Conservation (phyloP, 2,888 invertebrate genomes). For the Craniophora ligustri region DNA sequence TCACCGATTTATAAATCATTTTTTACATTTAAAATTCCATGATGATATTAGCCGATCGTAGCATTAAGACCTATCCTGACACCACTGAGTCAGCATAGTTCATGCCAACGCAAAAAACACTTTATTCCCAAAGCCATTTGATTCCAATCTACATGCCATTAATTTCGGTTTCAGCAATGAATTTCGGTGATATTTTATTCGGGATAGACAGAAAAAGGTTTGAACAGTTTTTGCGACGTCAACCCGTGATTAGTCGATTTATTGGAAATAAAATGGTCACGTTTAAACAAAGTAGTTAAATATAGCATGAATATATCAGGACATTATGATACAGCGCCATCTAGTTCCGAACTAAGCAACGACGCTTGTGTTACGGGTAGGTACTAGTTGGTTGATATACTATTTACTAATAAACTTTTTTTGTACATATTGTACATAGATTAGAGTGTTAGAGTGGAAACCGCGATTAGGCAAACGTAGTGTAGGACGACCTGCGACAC, state of each 20-base stretch:
- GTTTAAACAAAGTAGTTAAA: not conserved
- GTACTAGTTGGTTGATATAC: too few relatives aligned
- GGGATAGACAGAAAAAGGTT: not conserved
- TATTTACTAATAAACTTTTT: too few relatives aligned
- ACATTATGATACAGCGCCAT: too few relatives aligned
- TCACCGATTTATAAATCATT: conserved; percentile 10
- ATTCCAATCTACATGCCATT: conserved; percentile 9
- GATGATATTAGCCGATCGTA: conserved; percentile 31
- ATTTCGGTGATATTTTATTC: conserved; percentile 16
- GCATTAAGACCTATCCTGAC: conserved; percentile 44
- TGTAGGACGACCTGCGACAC: too few relatives aligned
- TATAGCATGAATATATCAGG: too few relatives aligned
- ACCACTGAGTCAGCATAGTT: conserved; percentile 37
- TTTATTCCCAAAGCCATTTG: conserved; percentile 12
- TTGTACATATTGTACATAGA: too few relatives aligned
- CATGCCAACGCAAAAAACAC: conserved; percentile 24
- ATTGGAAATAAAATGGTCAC: not conserved
- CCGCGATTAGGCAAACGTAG: too few relatives aligned
- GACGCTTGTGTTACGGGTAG: too few relatives aligned
- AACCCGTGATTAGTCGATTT: not conserved
- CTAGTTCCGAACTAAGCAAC: too few relatives aligned
- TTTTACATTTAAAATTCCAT: conserved; percentile 14
- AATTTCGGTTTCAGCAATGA: conserved; percentile 11
- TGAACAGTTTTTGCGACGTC: not conserved
- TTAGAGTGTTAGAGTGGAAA: too few relatives aligned